phyloP scores from a whole-genome alignment of 1,140 invertebrate genomes.

The Mesaphorura yosii region DNA sequence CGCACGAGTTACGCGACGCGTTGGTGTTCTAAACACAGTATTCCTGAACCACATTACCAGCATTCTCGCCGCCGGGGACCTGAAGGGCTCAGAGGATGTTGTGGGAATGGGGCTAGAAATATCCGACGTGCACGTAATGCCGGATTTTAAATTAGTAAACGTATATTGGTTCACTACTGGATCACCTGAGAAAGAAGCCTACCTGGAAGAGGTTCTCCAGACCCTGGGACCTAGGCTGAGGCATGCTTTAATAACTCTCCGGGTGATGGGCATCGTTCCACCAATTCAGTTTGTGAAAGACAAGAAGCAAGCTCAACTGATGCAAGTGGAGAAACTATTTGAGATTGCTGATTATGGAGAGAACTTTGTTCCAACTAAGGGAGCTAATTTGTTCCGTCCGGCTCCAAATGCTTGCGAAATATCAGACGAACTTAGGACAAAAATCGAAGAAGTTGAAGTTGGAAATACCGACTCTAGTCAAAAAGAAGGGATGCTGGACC shows the following conservation, averaged over 20 bases:
- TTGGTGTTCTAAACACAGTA: constrained; percentile 57
- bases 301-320: constrained; percentile 39
- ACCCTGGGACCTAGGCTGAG: constrained; percentile 45
- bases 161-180: constrained; percentile 54
- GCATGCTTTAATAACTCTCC: constrained; percentile 53
- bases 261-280: constrained; percentile 57
- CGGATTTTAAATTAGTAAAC: constrained; percentile 51
- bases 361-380: constrained; percentile 40
- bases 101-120: constrained; percentile 55
- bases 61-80: constrained; percentile 54
- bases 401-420: constrained; percentile 35
- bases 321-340: constrained; percentile 47
- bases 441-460: constrained; percentile 33
- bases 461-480: background rate
- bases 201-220: constrained; percentile 41
- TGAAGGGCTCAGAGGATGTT: constrained; percentile 42
- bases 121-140: constrained; percentile 48
- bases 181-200: constrained; percentile 34
- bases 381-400: constrained; percentile 40
- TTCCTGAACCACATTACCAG: constrained; percentile 67
- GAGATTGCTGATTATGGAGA: constrained; percentile 48
- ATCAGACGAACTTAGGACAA: constrained; percentile 39
- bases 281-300: constrained; percentile 58
- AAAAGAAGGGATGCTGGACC: constrained; percentile 13
- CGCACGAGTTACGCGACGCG: constrained; percentile 35